Base-by-base conservation (phyloP, 2,113 vertebrate species). In the Nyctereutes procyonoides region DNA sequence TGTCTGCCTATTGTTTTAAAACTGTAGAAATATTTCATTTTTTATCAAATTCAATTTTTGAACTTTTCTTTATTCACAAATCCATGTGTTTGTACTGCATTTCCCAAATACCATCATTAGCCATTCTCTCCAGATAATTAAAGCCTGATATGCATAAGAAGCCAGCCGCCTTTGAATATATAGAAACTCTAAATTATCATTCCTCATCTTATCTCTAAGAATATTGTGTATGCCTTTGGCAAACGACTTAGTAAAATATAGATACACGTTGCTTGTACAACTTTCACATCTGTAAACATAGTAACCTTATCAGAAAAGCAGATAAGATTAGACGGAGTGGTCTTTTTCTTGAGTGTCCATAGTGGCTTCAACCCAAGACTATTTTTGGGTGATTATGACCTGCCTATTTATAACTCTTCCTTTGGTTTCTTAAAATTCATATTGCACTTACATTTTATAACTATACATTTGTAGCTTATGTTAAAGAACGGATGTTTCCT, bases 61-160 rank as follows among this genome's bases (percentile, higher is more conserved):
- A 94, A 74, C 9, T 88, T 95, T 84, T 74, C 13, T 65, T 88
- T 85, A 77, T 53, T 85, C 13, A 48, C 6, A 86, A 84, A 95
- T 48, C 7, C 17, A 76, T 43, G 51, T 76, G 17, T 84, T 95
- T 94, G 3, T 63, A 91, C n/a, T 74, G 86, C 4, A 84, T 71
- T 90, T 94, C 14, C 20, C 17, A 80, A 94, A 95, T 80, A 90
- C 58, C 11, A 63, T 48, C 53, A 92, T 87, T 82, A 93, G 65
- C 89, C 48, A 94, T 30, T 95, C 26, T 96, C 53, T 91, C 56
- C 20, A 92, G 62, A 76, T 69, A 93, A 77, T 60, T 28, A 73
- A 24, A 84, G 28, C 82, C 3, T 81, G 30, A 85, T 90, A 53
- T 63, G 35, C 9, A 91, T 14, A 85, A 55, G 26, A 83, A 43